phyloP scores from a whole-genome alignment of 2,888 invertebrate species.

The Drosophila paramelanica region DNA sequence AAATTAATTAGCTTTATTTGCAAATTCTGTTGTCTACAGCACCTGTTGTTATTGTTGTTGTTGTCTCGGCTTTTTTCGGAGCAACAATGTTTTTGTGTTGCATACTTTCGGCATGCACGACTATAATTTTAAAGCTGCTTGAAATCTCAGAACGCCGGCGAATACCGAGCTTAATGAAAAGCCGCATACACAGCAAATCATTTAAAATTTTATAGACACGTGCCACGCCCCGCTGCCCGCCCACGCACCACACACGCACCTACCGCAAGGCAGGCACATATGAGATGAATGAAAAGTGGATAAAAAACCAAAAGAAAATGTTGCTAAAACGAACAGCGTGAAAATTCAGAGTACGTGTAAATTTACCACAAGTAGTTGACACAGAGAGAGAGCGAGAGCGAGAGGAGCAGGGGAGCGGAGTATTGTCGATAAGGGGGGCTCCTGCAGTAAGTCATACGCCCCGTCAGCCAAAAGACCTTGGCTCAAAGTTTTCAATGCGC shows the following conservation, averaged over 20 bases:
- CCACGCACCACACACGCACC: constrained; percentile 8
- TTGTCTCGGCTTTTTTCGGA: constrained; percentile 21
- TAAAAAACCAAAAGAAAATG: constrained; percentile 54
- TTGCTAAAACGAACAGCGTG: constrained; percentile 64
- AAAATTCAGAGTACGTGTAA: constrained; percentile 78
- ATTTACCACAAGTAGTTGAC: constrained; percentile 72
- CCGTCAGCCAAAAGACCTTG: constrained; percentile 59
- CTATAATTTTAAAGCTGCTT: constrained; percentile 51
- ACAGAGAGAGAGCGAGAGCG: neutral
- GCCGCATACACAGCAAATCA: constrained; percentile 47
- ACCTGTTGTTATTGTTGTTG: neutral
- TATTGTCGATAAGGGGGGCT: constrained; percentile 8
- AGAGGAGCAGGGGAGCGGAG: neutral
- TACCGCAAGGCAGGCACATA: neutral
- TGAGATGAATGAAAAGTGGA: constrained; percentile 15
- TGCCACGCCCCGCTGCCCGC: constrained; percentile 6
- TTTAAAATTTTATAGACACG: constrained; percentile 62
- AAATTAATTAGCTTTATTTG: constrained; percentile 61
- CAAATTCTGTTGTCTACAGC: constrained; percentile 32
- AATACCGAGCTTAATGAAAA: constrained; percentile 62
- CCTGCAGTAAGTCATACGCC: constrained; percentile 57
- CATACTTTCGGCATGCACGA: constrained; percentile 26
- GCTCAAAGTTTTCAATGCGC: constrained; percentile 78
- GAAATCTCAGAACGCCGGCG: constrained; percentile 18
- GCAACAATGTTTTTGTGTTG: constrained; percentile 48